Evolutionary conservation across 2,888 invertebrate species (phyloP).

Genomic region (Meta bourneti): DNA sequence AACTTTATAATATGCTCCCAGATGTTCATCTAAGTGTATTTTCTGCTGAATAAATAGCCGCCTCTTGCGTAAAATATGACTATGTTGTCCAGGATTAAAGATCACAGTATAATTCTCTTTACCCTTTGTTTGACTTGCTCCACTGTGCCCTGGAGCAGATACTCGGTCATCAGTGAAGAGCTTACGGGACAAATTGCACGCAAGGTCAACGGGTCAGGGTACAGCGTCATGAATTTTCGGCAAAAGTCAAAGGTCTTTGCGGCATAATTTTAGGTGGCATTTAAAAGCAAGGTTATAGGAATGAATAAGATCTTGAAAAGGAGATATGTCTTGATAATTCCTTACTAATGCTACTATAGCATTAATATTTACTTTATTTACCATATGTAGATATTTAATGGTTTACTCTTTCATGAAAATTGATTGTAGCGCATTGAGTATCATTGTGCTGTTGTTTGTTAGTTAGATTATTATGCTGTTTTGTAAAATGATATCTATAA

Average conservation of each 20-base stretch:
- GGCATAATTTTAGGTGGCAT: neutral
- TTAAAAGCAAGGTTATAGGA: neutral
- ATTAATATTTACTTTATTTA: neutral
- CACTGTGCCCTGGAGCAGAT: neutral
- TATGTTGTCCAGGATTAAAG: neutral
- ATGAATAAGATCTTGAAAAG: neutral
- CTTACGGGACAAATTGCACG: constrained; percentile 15
- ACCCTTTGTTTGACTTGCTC: neutral
- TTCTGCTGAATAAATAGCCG: neutral
- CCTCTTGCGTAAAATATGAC: neutral
- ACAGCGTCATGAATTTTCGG: neutral
- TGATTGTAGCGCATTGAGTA: neutral
- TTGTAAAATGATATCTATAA: neutral
- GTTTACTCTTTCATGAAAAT: neutral
- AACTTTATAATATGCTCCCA: neutral
- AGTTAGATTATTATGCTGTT: no score
- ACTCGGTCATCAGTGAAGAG: neutral
- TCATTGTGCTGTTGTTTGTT: no score
- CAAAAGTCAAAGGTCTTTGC: constrained; percentile 29
- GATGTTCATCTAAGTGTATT: neutral
- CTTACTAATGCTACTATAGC: neutral
- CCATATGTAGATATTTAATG: neutral
- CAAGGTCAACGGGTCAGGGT: constrained; percentile 4
- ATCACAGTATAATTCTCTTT: neutral
- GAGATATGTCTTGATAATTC: neutral